Evolutionary conservation across 1,140 invertebrate genomes (phyloP), one percentile per base, ranked within the genome.

Genomic region (Lanistes nyassanus): DNA sequence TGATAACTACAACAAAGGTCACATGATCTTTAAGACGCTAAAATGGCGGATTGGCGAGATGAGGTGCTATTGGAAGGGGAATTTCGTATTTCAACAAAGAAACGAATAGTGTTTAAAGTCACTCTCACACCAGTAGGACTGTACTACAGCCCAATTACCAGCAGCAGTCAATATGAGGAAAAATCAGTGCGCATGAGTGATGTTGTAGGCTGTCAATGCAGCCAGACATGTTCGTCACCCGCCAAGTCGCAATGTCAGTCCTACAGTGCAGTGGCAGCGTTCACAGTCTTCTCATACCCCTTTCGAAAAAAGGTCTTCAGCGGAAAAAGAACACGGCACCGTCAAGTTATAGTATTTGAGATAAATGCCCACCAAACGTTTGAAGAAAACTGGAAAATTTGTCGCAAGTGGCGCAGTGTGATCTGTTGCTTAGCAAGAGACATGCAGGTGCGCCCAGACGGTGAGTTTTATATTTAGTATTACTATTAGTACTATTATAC

Each of bases 211-310:
- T 88, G 88, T 79, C 84, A 84, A 13, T 76, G 74, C 29, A 29
- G 55, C 37, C 53, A 68, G 31, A n/a, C 55, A 60, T 31, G 39
- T 21, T 29, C 34, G 4, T 47, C 53, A 39, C 65, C 62, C 16
- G 34, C 36, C 29, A 71, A n/a, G 31, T 21, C 34, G 55, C 64
- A 36, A 56, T n/a, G n/a, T n/a, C n/a, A n/a, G n/a, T 6, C 42
- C 42, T 39, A 34, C 51, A 31, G 47, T 60, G 42, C 42, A 34
- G 58, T 82, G 78, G 67, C 80, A 78, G 65, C 95, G 90, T 90
- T 97, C 9, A 95, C 95, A 84, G 93, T 97, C 79, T 97, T 96
- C 85, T 93, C 95, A 0, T 96, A 96, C 86, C 92, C 93, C 60
- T 86, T 95, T 78, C 94, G 94, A 83, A 94, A 93, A 84, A 83